Evolutionary conservation across 1,140 invertebrate genomes (phyloP).

Genomic region (Dendrolimus punctatus): DNA sequence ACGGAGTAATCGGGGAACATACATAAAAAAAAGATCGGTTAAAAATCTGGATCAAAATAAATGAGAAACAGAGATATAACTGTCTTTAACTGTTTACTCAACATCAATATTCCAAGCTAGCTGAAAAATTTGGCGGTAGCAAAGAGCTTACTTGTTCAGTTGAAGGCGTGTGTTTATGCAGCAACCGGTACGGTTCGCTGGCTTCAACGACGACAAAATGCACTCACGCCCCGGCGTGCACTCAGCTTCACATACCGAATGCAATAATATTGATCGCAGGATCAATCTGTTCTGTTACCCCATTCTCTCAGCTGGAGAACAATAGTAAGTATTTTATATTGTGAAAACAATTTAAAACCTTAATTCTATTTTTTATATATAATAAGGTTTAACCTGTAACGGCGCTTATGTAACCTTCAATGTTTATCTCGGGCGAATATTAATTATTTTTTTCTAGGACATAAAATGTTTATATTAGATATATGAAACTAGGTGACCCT

Average conservation of each 20-base stretch:
- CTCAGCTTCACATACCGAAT: slow-evolving; percentile 29
- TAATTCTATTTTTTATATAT: too few relatives aligned
- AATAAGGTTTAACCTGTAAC: too few relatives aligned
- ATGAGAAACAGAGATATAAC: slow-evolving; percentile 8
- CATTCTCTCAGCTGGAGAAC: too few relatives aligned
- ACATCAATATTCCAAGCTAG: slow-evolving; percentile 33
- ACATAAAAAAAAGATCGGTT: too few relatives aligned
- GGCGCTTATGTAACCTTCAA: too few relatives aligned
- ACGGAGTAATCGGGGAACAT: too few relatives aligned
- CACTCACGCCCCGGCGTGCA: slow-evolving; percentile 43
- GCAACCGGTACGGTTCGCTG: slow-evolving; percentile 25
- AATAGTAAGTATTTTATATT: too few relatives aligned
- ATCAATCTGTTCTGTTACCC: slow-evolving; percentile 14
- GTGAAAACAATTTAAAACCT: too few relatives aligned
- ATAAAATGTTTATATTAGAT: too few relatives aligned
- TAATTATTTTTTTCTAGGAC: too few relatives aligned
- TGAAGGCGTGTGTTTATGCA: slow-evolving; percentile 36
- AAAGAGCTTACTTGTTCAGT: slow-evolving; percentile 26
- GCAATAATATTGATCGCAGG: slow-evolving; percentile 33
- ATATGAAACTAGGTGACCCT: too few relatives aligned
- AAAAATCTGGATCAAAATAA: background rate
- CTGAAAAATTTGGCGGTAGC: slow-evolving; percentile 21
- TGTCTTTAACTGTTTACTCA: slow-evolving; percentile 19
- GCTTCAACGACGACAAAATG: slow-evolving; percentile 55
- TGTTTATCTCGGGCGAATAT: too few relatives aligned